Percentiles rank a stretch among this genome's conserved stretches.
These are phyloP conservation scores for Cebidichthys violaceus DNA, from an alignment of 2,113 vertebrate genomes.

Conservation along the genomic window DNA sequence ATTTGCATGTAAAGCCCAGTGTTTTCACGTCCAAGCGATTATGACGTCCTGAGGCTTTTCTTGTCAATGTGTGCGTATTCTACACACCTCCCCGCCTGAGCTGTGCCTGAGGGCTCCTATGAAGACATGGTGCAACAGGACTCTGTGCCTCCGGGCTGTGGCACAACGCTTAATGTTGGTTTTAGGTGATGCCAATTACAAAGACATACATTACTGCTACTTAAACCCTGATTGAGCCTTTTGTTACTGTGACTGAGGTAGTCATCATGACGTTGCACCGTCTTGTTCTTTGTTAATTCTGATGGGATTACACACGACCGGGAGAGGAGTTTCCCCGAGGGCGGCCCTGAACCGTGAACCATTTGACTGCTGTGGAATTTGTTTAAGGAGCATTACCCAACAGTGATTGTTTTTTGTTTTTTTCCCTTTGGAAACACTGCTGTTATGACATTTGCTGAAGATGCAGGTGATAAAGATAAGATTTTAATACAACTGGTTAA, in stretches of 20 bases:
- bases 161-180: constrained; percentile 56
- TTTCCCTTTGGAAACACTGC: neutral
- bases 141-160: constrained; percentile 50
- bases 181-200: constrained; percentile 58
- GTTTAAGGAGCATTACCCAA: constrained; percentile 24
- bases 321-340: constrained; percentile 40
- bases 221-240: constrained; percentile 70
- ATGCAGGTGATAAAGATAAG: neutral
- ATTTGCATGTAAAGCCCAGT: neutral
- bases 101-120: constrained; percentile 20
- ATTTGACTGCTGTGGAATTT: constrained; percentile 50
- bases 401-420: constrained; percentile 10
- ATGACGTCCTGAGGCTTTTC: neutral
- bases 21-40: neutral
- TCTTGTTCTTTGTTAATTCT: constrained; percentile 54
- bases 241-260: constrained; percentile 65
- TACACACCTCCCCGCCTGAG: constrained; percentile 18
- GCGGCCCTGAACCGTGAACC: constrained; percentile 31
- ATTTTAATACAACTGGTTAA: neutral
- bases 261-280: constrained; percentile 38
- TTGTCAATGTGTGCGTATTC: constrained; percentile 27
- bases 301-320: constrained; percentile 48
- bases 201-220: constrained; percentile 67
- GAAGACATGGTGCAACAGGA: constrained; percentile 61
- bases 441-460: neutral